Base-by-base conservation (phyloP, 2,113 vertebrate genomes). In the Hippocampus abdominalis region DNA sequence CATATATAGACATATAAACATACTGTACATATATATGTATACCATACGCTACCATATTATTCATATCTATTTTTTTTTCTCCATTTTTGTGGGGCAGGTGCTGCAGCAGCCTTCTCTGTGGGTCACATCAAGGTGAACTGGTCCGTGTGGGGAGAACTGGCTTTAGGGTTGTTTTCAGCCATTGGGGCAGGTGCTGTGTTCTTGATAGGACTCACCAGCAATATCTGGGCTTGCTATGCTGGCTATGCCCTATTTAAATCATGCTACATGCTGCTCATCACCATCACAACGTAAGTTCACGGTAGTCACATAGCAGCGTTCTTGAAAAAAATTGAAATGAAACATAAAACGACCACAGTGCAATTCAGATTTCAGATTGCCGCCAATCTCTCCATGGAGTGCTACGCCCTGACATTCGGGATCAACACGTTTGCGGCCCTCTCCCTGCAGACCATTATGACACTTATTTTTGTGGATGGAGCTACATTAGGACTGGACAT, bases 211-310 rank as follows among this genome's bases (percentile, higher is more conserved):
- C 63, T 90, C 75, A 82, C 86, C 65, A 75, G 74, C 75, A 90
- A 66, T 16, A 92, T 92, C 68, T 92, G 90, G 91, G 27, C 62
- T 3, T 88, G 87, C 76, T 92, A 91, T 21, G 71, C 74, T 12
- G 85, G 83, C 60, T 92, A 92, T 51, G 75, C 66, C 12, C n/a
- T 89, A 63, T 92, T 92, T 76, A 92, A 90, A 74, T 89, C 90
- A 1, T 90, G 90, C 71, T 91, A 91, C 78, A 91, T 92, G 87
- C 80, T 92, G 9, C 91, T 92, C 39, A 91, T 92, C 66, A 92
- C 90, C 70, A 87, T 91, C 76, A 87, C 91, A 40, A 84, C 84
- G 71, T 91, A 76, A 81, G 87, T 72, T 62, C 25, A 25, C 18
- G 0, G 10, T 27, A 18, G 39, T 29, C 10, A 29, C 25, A 21